Evolutionary conservation across 2,888 invertebrate species (phyloP).

Genomic region (Agrotis puta): DNA sequence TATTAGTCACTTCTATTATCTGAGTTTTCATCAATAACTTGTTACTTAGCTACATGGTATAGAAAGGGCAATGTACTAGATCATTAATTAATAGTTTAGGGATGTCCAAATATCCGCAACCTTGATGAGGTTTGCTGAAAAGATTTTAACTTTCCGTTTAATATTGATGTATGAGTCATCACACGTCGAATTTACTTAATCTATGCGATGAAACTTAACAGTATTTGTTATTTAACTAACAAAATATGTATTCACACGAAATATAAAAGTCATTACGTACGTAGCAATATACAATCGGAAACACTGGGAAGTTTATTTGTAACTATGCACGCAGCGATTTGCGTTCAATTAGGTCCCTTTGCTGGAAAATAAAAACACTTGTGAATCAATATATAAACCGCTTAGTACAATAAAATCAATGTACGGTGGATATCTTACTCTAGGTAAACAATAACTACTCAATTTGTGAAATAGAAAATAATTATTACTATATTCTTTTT

Average conservation of each 20-base stretch:
- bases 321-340: slow-evolving; percentile 43
- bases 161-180: slow-evolving; percentile 59
- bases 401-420: slow-evolving; percentile 20
- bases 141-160: slow-evolving; percentile 35
- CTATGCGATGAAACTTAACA: slow-evolving; percentile 4
- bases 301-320: slow-evolving; percentile 39
- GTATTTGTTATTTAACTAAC: not conserved
- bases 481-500: slow-evolving; percentile 32
- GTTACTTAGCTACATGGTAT: not conserved
- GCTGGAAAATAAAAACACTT: slow-evolving; percentile 32
- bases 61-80: not conserved
- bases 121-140: slow-evolving; percentile 30
- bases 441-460: slow-evolving; percentile 31
- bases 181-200: slow-evolving; percentile 29
- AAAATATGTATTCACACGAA: slow-evolving; percentile 12
- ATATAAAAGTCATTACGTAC: slow-evolving; percentile 25
- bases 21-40: not conserved
- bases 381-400: not conserved
- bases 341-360: slow-evolving; percentile 31
- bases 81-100: not conserved
- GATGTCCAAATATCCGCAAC: slow-evolving; percentile 17
- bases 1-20: not conserved
- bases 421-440: slow-evolving; percentile 50
- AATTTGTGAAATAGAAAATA: slow-evolving; percentile 35
- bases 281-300: slow-evolving; percentile 31